Percentiles rank a stretch among this genome's conserved stretches.
Conservation (phyloP, 37 sponge, comb jelly and placozoan species). For the Trichoplax adhaerens region DNA sequence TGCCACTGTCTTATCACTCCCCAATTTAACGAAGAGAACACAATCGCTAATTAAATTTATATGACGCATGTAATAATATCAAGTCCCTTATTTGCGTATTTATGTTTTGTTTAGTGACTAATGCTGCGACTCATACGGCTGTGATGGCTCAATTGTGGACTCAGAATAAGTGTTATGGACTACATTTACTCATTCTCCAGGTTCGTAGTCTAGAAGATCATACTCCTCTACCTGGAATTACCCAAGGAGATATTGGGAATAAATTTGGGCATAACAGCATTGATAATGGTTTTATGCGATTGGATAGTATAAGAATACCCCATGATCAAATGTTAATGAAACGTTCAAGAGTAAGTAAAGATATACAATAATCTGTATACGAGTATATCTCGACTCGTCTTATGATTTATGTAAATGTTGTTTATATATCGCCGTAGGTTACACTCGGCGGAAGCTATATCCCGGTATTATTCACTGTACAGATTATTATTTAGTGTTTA, state of each 20-base stretch:
- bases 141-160: constrained; percentile 63
- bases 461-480: no score
- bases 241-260: constrained; percentile 82
- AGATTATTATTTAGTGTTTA: no score
- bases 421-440: no score
- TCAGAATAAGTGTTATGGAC: constrained; percentile 44
- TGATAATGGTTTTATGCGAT: constrained; percentile 73
- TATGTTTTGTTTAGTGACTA: constrained; percentile 32
- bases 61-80: no score
- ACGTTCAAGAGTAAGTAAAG: constrained; percentile 52
- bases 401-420: no score
- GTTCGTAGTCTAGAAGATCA: constrained; percentile 71
- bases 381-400: no score
- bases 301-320: constrained; percentile 66
- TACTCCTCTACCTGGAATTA: constrained; percentile 70
- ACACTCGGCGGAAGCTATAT: no score
- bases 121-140: constrained; percentile 56
- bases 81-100: no score
- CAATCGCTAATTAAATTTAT: no score
- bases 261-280: constrained; percentile 57
- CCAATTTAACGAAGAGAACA: no score
- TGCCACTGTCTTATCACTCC: no score
- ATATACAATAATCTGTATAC: no score
- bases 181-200: constrained; percentile 67
- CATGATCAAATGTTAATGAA: constrained; percentile 81